Evolutionary conservation across 92 coral and sea anemone species (phyloP).

Genomic region (Actinernus sp.): DNA sequence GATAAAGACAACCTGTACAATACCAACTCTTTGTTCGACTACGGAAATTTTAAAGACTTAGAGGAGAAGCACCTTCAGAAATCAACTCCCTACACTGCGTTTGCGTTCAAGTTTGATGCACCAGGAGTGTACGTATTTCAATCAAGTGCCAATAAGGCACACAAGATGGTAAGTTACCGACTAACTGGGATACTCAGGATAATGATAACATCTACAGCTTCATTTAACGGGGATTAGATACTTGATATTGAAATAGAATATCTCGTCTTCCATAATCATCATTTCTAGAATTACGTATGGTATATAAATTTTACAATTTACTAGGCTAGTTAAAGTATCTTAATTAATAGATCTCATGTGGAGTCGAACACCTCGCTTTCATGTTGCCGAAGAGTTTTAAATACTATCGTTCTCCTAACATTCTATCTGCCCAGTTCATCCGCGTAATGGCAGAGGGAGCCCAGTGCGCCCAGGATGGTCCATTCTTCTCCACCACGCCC

Average conservation of each 20-base stretch:
- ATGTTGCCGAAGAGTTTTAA: no score
- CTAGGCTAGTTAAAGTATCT: no score
- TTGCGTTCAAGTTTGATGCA: conserved; percentile 89
- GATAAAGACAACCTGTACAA: conserved; percentile 85
- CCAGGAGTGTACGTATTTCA: conserved; percentile 95
- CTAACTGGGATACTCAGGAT: no score
- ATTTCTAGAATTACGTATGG: no score
- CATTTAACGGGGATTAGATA: no score
- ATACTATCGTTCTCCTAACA: no score
- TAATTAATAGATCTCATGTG: neutral
- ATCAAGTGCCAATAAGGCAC: conserved; percentile 75
- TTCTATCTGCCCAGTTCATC: conserved; percentile 84
- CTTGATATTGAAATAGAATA: no score
- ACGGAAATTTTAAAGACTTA: conserved; percentile 80
- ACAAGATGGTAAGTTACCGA: conserved; percentile 93
- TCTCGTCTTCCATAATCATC: no score
- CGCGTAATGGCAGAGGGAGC: conserved; percentile 99
- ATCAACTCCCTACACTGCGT: conserved; percentile 80
- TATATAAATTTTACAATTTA: no score
- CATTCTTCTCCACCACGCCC: conserved; percentile 97
- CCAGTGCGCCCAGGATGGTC: conserved; percentile 95
- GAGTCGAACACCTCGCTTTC: neutral
- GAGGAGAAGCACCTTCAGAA: conserved; percentile 78
- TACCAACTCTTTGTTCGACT: conserved; percentile 93
- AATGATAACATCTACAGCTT: no score